These are phyloP conservation scores for Campoplex nolae DNA, from an alignment of 2,888 invertebrate species.

Conservation along the genomic window DNA sequence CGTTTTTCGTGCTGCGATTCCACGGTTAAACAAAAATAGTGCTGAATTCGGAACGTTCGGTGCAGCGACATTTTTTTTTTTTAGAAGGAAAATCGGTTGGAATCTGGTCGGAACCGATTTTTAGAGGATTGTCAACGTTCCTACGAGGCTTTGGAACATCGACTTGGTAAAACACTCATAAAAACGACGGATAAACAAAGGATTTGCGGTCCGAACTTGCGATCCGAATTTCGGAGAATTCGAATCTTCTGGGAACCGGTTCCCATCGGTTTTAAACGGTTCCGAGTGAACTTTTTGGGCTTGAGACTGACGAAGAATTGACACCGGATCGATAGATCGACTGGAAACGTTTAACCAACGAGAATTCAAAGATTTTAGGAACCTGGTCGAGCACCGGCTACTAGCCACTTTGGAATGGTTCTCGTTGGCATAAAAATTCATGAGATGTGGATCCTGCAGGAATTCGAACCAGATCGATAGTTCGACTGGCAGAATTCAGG, in stretches of 20 bases:
- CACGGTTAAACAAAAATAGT: background rate
- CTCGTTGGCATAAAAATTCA: slow-evolving; percentile 3
- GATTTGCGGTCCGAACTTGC: background rate
- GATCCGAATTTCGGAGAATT: background rate
- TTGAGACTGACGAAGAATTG: background rate
- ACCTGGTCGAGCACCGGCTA: background rate
- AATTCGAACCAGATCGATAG: slow-evolving; percentile 51
- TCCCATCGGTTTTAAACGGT: background rate
- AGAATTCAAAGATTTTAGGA: background rate
- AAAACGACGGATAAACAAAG: background rate
- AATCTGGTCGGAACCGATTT: background rate
- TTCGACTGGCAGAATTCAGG: slow-evolving; percentile 37
- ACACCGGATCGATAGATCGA: background rate
- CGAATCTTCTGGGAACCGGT: slow-evolving; percentile 1
- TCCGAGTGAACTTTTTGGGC: background rate
- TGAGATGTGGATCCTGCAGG: slow-evolving; percentile 12
- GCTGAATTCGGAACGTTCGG: too few species aligned
- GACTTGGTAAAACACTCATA: background rate
- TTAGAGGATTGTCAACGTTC: background rate
- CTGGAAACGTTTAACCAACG: background rate
- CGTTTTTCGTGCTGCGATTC: background rate
- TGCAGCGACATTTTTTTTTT: too few species aligned
- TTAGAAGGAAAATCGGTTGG: too few species aligned
- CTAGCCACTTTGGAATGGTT: slow-evolving; percentile 1
- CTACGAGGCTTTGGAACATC: too few species aligned